Conservation (phyloP, 1,140 invertebrate genomes). For the Catajapyx aquilonaris region DNA sequence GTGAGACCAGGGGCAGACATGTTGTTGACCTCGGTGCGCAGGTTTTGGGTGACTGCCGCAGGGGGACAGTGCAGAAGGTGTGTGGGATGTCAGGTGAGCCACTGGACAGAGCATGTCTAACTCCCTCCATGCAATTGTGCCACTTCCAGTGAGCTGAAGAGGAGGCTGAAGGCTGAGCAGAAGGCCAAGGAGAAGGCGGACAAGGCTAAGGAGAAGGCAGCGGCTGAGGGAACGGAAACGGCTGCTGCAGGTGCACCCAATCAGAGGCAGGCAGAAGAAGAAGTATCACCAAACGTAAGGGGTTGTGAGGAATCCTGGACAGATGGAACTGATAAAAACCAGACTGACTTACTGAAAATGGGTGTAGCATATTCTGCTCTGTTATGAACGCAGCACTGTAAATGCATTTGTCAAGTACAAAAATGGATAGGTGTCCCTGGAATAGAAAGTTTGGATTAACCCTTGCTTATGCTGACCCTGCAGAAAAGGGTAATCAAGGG, state of each 20-base stretch:
- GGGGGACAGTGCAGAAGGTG: not conserved
- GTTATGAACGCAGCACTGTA: too few species aligned
- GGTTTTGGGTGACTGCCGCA: not conserved
- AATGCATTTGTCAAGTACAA: too few species aligned
- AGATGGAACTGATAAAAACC: too few species aligned
- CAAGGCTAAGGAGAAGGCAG: conserved; percentile 34
- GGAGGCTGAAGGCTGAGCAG: conserved; percentile 71
- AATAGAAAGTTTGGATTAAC: too few species aligned
- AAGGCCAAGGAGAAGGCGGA: conserved; percentile 84
- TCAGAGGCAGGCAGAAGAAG: conserved; percentile 36
- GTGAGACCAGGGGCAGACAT: not conserved
- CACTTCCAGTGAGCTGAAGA: conserved; percentile 64
- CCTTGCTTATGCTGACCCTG: too few species aligned
- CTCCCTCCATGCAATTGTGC: conserved; percentile 2
- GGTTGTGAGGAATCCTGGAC: too few species aligned
- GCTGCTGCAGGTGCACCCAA: conserved; percentile 14
- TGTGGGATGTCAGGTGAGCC: not conserved
- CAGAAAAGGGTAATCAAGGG: too few species aligned
- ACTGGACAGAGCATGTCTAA: not conserved
- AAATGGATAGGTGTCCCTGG: too few species aligned
- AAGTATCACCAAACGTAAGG: conserved; percentile 74
- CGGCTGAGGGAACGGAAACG: conserved; percentile 22
- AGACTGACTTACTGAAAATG: too few species aligned
- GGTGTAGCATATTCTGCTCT: too few species aligned
- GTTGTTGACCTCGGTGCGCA: not conserved